Evolutionary conservation across 2,888 invertebrate species (phyloP), one percentile per base, ranked within the genome.

Genomic region (Tetramorium bicarinatum): DNA sequence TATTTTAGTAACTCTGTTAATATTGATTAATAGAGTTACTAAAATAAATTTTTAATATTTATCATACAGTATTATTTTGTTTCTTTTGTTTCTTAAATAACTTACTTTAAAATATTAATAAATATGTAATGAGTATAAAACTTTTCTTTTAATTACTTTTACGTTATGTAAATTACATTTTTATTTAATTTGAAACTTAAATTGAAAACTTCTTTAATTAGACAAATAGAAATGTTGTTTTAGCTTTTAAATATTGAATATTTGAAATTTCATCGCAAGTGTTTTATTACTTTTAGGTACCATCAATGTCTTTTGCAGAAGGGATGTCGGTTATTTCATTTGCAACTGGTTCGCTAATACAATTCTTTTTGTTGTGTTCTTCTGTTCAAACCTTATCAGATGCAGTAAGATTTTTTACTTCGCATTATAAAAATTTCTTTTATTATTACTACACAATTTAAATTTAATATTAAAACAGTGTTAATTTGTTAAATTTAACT

Each of bases 381-480:
- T 91, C 88, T 18, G 80, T 89, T 18, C 92, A 92, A 82, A 87
- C 86, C 25, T 85, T 92, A 81, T 54, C 90, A 66, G 92, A 92
- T 38, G 87, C 90, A 86, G 92, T 92, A 90, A 88, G 77, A 11
- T 38, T 49, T 62, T 29, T 44, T 6, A 56, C 7, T 61, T 44
- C 25, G 56, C 1, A 41, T 59, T 9, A 25, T 2, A 13, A 1
- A 21, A 67, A 52, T 34, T 56, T 21, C 4, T 11, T 56, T 11
- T 72, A 8, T 56, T n/a, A n/a, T 25, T 34, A 34, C 4, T 34
- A 34, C 0, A 34, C 0, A 34, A 34, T 34, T 34, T 34, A 34
- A 34, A 34, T 4, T 34, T 34, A 34, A 34, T 29, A 47, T 62
- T 18, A 11, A 38, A 11, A 15, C 15, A 47, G 3, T 47, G 15